phyloP scores from a whole-genome alignment of 1,140 invertebrate genomes.

The Lepidurus arcticus region DNA sequence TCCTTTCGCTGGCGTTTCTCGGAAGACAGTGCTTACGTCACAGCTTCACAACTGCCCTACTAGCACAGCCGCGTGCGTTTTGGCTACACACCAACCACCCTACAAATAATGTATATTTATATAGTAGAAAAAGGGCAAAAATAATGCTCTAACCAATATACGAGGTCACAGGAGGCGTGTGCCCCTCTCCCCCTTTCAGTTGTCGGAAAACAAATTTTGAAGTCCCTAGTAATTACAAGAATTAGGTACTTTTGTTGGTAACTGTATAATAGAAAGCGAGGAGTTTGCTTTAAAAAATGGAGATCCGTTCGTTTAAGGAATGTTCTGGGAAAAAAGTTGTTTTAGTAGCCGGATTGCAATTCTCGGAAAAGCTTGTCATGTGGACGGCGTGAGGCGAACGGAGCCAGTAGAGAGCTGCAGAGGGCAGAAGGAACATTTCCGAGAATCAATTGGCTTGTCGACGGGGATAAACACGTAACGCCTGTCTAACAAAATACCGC shows the following conservation, averaged over 20 bases:
- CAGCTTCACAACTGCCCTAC: neutral
- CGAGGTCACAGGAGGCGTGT: no score
- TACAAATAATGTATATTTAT: neutral
- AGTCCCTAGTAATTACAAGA: no score
- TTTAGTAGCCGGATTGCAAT: neutral
- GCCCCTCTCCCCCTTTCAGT: no score
- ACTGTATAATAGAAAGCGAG: neutral
- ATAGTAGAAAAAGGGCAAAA: neutral
- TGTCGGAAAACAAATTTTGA: no score
- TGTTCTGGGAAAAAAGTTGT: neutral
- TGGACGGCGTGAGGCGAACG: neutral
- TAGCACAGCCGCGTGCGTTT: neutral
- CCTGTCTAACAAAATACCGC: constrained; percentile 9
- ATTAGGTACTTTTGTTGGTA: no score
- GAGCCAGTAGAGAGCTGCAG: neutral
- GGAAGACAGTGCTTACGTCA: neutral
- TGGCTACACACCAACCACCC: neutral
- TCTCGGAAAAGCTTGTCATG: constrained; percentile 14
- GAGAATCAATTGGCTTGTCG: constrained; percentile 16
- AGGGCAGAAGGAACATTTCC: neutral
- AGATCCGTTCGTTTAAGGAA: neutral
- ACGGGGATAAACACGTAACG: constrained; percentile 7
- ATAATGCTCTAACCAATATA: neutral
- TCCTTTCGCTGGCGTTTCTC: neutral
- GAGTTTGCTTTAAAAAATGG: neutral